A percentile compares a stretch with the other conserved stretches of the same genome.
Conservation (phyloP, 1,140 invertebrate genomes). For the Drosophila ercepeae region DNA sequence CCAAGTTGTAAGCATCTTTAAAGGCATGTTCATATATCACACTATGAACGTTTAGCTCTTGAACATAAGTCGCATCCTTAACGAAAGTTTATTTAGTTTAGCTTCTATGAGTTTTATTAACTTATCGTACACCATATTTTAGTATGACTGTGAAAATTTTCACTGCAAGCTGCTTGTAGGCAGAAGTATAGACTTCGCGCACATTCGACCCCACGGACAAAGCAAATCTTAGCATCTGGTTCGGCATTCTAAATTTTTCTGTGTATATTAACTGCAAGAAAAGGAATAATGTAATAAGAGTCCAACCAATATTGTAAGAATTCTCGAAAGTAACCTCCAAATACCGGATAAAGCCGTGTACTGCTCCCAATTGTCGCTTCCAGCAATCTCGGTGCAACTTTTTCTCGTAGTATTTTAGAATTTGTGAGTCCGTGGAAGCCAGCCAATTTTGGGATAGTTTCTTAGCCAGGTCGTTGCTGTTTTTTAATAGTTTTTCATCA, state of each 20-base stretch:
- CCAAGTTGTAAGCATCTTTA: conserved; percentile 54
- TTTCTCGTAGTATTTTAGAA: conserved; percentile 55
- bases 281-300: not conserved
- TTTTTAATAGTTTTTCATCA: conserved; percentile 19
- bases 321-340: conserved; percentile 33
- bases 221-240: conserved; percentile 45
- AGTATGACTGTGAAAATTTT: conserved; percentile 52
- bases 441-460: conserved; percentile 16
- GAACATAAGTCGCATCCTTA: conserved; percentile 43
- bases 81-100: not conserved
- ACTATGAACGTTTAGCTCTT: conserved; percentile 56
- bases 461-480: conserved; percentile 33
- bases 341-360: conserved; percentile 54
- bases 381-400: conserved; percentile 53
- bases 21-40: conserved; percentile 65
- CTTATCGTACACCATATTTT: conserved; percentile 35
- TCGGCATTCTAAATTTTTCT: conserved; percentile 35
- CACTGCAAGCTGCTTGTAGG: conserved; percentile 55
- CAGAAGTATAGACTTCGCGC: conserved; percentile 42
- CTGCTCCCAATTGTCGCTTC: conserved; percentile 62
- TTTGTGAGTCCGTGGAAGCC: conserved; percentile 11
- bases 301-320: not conserved
- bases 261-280: conserved; percentile 29
- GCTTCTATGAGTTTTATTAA: not conserved
- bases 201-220: conserved; percentile 63